Percentiles rank a stretch among this genome's conserved stretches.
These are phyloP conservation scores for Neocrepidodera transversa DNA, from an alignment of 2,888 invertebrate species.

Conservation along the genomic window DNA sequence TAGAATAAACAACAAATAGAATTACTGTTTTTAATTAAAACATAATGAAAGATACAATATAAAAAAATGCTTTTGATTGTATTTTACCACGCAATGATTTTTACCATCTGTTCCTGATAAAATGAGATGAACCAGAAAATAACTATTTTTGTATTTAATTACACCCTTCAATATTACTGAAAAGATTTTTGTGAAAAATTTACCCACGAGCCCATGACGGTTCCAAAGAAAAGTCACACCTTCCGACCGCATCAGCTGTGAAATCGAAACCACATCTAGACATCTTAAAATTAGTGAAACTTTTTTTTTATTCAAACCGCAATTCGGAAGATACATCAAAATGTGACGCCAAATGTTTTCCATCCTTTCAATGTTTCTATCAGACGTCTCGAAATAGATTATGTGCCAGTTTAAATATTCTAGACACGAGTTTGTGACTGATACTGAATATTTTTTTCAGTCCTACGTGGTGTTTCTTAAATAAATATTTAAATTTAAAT, in stretches of 20 bases:
- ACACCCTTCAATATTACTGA: constrained; percentile 5
- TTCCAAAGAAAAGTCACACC: constrained; percentile 30
- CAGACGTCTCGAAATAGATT: background rate
- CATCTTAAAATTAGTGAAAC: constrained; percentile 22
- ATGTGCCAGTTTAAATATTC: too few relatives aligned
- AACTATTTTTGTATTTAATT: background rate
- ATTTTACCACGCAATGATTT: too few relatives aligned
- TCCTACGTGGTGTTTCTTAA: too few relatives aligned
- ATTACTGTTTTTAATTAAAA: too few relatives aligned
- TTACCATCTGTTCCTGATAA: too few relatives aligned
- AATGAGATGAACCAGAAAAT: background rate
- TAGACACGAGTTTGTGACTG: too few relatives aligned
- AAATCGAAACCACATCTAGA: constrained; percentile 25
- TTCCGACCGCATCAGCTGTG: constrained; percentile 20
- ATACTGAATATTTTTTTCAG: too few relatives aligned
- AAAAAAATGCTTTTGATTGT: too few relatives aligned
- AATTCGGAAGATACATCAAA: constrained; percentile 23
- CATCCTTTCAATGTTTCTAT: constrained; percentile 2
- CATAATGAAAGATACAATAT: too few relatives aligned
- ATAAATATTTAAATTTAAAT: too few relatives aligned
- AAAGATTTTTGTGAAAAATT: constrained; percentile 14
- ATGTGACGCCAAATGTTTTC: constrained; percentile 18
- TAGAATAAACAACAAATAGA: too few relatives aligned
- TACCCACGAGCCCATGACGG: constrained; percentile 18
- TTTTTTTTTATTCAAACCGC: constrained; percentile 16